Evolutionary conservation across 2,888 invertebrate genomes (phyloP), one percentile per base, ranked within the genome.

Genomic region (Xestia ashworthii): DNA sequence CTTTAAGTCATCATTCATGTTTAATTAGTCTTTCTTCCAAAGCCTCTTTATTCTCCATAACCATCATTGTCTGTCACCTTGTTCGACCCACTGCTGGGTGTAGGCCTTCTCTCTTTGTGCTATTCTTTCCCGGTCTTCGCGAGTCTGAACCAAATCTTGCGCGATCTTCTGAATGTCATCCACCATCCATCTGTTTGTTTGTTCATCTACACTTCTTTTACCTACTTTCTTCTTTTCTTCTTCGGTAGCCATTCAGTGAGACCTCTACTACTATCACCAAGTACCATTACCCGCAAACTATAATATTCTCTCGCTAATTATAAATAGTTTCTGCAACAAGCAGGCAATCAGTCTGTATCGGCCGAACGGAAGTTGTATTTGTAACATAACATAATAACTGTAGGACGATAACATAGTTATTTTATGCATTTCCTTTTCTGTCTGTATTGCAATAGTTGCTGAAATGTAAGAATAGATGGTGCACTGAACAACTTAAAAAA

Each of bases 351-450:
- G 78, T 78, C 65, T 70, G 41, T 79, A 65, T 62, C 83, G 64
- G n/a, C 64, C 19, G 19, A 84, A 53, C 84, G 82, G 83, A 84
- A 46, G 50, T 46, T 12, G 41, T 55, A 50, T 50, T 76, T 71
- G 70, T 58, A 76, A 41, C 50, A 83, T 32, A 69, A 69, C 62
- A 83, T 41, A 69, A 71, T 60, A 69, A 72, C 22, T 16, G 69
- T 44, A 55, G 50, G 25, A 69, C 69, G 83, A 83, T 83, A 83
- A 84, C 82, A 78, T 14, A 74, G 78, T 74, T 84, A 81, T 72
- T 84, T 74, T 74, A 84, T 78, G 41, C 72, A 74, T 69, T 70
- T 78, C 81, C 81, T 84, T 62, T 77, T 71, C 25, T 25, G 41
- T 55, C 41, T 46, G 19, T 55, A 48, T 12, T 71, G 67, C 25